phyloP scores from a whole-genome alignment of 2,113 vertebrate species.

The Tonatia bakeri region DNA sequence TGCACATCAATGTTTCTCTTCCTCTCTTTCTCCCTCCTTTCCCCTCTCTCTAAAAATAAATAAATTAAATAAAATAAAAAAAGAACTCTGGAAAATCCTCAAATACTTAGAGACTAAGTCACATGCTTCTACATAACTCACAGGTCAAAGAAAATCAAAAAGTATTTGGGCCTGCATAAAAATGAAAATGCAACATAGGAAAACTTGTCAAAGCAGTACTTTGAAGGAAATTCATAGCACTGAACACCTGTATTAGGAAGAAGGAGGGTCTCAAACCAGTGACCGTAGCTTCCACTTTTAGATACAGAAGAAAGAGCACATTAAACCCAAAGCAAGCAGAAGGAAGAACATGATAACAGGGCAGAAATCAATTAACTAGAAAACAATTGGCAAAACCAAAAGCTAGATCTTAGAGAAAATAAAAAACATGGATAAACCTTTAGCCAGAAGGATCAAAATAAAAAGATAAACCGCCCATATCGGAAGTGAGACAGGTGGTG shows the following conservation, averaged over 20 bases:
- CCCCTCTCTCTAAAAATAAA: too few species aligned
- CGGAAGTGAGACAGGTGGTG: too few species aligned
- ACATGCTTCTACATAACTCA: background rate
- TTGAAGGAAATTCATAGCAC: background rate
- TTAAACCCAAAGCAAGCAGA: background rate
- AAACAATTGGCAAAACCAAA: background rate
- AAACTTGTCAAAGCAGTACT: background rate
- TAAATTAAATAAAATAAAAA: too few species aligned
- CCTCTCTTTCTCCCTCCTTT: too few species aligned
- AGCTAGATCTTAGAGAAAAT: background rate
- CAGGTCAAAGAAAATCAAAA: background rate
- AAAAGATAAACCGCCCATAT: too few species aligned
- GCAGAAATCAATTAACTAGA: background rate
- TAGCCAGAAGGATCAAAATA: too few species aligned
- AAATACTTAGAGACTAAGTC: background rate
- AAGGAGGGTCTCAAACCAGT: background rate
- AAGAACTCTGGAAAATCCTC: background rate
- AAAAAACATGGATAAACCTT: too few species aligned
- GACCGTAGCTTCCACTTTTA: background rate
- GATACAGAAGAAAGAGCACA: background rate
- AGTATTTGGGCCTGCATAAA: background rate
- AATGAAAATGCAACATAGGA: background rate
- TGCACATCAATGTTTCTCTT: too few species aligned
- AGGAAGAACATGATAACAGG: background rate
- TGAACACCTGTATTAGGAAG: background rate